Conservation (phyloP, 2,888 invertebrate species). For the Eupithecia vulgata region DNA sequence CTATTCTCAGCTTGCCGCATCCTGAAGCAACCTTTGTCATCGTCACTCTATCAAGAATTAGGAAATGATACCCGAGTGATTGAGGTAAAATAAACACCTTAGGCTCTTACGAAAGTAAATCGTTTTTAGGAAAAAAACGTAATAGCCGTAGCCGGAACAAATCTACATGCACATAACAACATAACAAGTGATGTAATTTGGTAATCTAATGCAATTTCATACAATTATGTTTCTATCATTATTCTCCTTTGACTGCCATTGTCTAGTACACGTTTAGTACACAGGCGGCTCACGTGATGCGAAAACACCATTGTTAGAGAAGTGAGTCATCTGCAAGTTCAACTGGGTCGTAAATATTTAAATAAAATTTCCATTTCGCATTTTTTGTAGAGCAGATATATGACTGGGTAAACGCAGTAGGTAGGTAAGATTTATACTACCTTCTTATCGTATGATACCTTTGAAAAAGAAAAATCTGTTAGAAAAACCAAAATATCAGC, state of each 20-base stretch:
- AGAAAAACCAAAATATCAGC: not conserved
- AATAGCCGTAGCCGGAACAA: conserved; percentile 2
- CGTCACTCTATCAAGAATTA: not conserved
- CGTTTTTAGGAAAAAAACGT: conserved; percentile 6
- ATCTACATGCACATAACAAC: conserved; percentile 12
- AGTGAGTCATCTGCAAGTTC: conserved; percentile 18
- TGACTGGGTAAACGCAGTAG: not conserved
- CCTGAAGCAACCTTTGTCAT: not conserved
- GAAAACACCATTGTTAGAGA: conserved; percentile 20
- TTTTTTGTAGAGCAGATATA: not conserved
- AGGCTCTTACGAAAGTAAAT: not conserved
- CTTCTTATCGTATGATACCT: not conserved
- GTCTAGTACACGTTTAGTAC: conserved; percentile 8
- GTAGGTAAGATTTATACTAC: not conserved
- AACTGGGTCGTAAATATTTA: conserved; percentile 8
- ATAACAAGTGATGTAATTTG: conserved; percentile 9
- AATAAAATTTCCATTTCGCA: not conserved
- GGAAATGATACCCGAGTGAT: not conserved
- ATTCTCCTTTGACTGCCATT: conserved; percentile 19
- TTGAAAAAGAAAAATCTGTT: not conserved
- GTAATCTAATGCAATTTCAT: conserved; percentile 8
- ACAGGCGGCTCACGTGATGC: conserved; percentile 10
- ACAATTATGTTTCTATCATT: conserved; percentile 13
- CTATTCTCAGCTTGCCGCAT: not conserved
- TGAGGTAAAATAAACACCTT: not conserved